phyloP scores from a whole-genome alignment of 2,113 vertebrate genomes.

The Ovis aries region ARS-UI_Ramb_v3.0 NC_056056.1:58593501-58594000 shows the following conservation, averaged over 20 bases:
- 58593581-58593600: not conserved
- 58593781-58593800: not conserved
- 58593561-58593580: not conserved
- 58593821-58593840: not conserved
- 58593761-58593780: not conserved
- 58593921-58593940: not conserved
- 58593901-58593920: not conserved
- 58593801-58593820: not conserved
- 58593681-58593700: not conserved
- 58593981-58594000: not conserved
- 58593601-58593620: not conserved
- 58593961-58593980: not conserved
- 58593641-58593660: not conserved
- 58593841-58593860: not conserved
- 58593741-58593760: not conserved
- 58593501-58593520: not conserved
- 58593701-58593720: not conserved
- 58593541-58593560: not conserved
- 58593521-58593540: not conserved
- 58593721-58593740: not conserved
- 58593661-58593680: not conserved
- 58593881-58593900: not conserved
- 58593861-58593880: not conserved
- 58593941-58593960: not conserved
- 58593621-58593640: not conserved